Evolutionary conservation across 2,797 vertebrate genomes (phyloP), one percentile per base, ranked within the genome.

Genomic region (Lepilemur ruficaudatus): DNA sequence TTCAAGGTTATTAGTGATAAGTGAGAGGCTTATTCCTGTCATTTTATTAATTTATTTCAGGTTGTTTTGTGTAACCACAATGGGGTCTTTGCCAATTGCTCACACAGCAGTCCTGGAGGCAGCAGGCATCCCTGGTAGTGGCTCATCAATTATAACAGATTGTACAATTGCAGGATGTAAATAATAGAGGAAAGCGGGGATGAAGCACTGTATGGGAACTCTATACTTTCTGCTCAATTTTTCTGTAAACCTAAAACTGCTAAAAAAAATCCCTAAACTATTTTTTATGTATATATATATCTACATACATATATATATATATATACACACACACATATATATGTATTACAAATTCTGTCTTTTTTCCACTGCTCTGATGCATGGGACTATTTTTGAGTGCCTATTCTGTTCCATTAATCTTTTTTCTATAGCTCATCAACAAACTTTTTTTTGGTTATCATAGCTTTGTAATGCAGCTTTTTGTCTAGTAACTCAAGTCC

Each of bases 361-460:
- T 86, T 93, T 63, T 41, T 5, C 10, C 23, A 88, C 3, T 52
- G 13, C 9, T 67, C 41, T 91, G 46, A 91, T 55, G 1, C 25
- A 46, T 72, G 14, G 2, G 20, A 69, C 17, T 52, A 9, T 38
- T 87, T 91, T 46, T 76, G 25, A 50, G 12, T 81, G 35, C 61
- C n/a, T 84, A 18, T 41, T 70, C 38, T 65, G 28, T 38, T 73
- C 32, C 38, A 41, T 92, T 79, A 57, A 72, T 72, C 10, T 46
- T 83, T 94, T 79, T 13, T 79, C 15, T 83, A 11, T 67, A 35
- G 65, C n/a, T 96, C 80, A 14, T 69, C 35, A 89, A 69, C 52
- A 92, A 89, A 70, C 12, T 76, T 46, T 38, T 43, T 85, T 28
- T 90, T 63, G 14, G 43, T 85, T 86, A 78, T 89, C 30, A 65